These are phyloP conservation scores for Chloebia gouldiae DNA, from an alignment of 2,113 vertebrate genomes.

Conservation along the genomic window DNA sequence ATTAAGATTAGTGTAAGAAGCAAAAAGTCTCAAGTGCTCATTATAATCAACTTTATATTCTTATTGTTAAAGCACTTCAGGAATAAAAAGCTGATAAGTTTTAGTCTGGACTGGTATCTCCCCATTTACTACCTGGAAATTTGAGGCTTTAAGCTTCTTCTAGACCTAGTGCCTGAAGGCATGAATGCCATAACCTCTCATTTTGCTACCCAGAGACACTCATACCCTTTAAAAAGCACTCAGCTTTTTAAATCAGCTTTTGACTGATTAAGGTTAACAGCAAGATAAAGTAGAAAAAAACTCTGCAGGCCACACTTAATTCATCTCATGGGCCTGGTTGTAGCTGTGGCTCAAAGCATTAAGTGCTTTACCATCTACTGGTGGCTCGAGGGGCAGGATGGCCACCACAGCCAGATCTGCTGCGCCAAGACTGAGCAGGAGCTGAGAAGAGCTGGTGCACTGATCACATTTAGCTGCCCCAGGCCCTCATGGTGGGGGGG, in stretches of 20 bases:
- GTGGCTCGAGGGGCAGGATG: accelerated
- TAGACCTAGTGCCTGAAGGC: neutral
- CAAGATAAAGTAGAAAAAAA: neutral
- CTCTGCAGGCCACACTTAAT: neutral
- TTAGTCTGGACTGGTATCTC: neutral
- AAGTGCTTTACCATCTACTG: neutral
- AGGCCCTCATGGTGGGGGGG: accelerated
- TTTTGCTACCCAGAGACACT: neutral
- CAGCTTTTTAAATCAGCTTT: neutral
- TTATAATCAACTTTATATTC: neutral
- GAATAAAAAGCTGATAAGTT: neutral
- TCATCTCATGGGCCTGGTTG: neutral
- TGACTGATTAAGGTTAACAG: neutral
- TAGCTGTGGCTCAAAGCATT: neutral
- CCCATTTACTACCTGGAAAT: neutral
- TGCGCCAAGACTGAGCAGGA: neutral
- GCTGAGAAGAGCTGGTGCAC: accelerated
- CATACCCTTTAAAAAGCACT: neutral
- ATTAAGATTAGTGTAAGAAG: neutral
- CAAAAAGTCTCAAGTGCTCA: neutral
- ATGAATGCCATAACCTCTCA: neutral
- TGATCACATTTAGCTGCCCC: neutral
- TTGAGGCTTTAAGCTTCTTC: neutral
- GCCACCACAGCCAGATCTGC: neutral
- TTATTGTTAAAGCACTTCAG: neutral